Conservation (phyloP, 2,113 vertebrate species). For the Mus spicilegus region DNA sequence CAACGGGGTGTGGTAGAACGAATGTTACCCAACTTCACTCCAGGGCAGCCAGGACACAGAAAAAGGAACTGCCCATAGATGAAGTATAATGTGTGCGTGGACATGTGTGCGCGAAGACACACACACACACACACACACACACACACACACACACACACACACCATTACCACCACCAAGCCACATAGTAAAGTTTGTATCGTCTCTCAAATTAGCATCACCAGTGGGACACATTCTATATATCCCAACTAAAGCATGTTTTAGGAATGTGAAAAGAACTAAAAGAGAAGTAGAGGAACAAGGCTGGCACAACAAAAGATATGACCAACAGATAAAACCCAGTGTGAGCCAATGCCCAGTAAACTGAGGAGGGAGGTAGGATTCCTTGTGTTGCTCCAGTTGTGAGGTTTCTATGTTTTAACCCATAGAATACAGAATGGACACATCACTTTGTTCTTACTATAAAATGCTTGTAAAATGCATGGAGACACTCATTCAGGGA, state of each 20-base stretch:
- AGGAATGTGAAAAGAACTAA: neutral
- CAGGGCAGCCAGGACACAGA: neutral
- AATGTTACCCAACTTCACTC: too few relatives aligned
- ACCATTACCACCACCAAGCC: too few relatives aligned
- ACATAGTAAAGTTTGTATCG: neutral
- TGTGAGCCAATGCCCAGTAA: neutral
- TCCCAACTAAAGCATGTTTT: neutral
- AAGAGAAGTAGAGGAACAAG: too few relatives aligned
- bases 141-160: neutral
- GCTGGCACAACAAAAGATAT: too few relatives aligned
- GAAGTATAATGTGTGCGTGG: neutral
- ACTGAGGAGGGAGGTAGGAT: neutral
- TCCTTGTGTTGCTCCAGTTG: accelerated
- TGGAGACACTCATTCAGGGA: neutral
- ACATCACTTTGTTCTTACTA: neutral
- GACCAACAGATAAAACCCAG: neutral
- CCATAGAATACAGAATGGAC: accelerated
- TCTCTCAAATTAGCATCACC: neutral
- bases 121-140: too few relatives aligned
- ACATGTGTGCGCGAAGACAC: too few relatives aligned
- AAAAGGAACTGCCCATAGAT: neutral
- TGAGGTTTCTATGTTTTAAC: accelerated
- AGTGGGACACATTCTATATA: neutral
- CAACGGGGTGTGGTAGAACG: neutral
- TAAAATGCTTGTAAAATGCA: neutral